A percentile compares a stretch with the other conserved stretches of the same genome.
phyloP scores from a whole-genome alignment of 2,113 vertebrate species.

The Gallinago undulata region DNA sequence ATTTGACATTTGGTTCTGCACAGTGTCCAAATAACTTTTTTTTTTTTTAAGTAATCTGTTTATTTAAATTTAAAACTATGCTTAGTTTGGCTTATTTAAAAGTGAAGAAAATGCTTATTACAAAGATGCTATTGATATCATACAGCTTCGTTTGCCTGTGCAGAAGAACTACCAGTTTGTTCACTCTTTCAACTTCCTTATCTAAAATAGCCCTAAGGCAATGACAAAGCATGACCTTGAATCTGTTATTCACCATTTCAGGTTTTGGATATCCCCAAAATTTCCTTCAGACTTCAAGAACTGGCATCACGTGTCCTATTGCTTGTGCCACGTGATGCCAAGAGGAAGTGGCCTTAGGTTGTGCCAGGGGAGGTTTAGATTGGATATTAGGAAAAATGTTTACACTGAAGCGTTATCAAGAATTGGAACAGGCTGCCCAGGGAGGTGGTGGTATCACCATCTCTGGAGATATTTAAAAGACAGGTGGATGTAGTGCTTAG shows the following conservation, averaged over 20 bases:
- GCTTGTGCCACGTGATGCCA: no score
- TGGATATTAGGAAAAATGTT: no score
- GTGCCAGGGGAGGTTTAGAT: no score
- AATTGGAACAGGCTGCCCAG: no score
- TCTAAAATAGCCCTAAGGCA: background rate
- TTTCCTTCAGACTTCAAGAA: background rate
- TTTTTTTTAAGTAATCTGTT: background rate
- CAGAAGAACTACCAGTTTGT: background rate
- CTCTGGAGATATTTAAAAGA: no score
- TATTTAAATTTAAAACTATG: background rate
- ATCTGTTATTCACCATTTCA: background rate
- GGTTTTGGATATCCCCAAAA: background rate
- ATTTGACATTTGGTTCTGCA: background rate
- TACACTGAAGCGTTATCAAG: no score
- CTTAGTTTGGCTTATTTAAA: background rate
- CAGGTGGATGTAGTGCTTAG: no score
- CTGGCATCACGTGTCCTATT: background rate
- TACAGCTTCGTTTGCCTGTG: background rate
- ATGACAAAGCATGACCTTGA: background rate
- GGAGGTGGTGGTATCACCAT: no score
- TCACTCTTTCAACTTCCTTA: slow-evolving; percentile 14
- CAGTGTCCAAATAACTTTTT: background rate
- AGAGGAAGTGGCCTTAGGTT: no score
- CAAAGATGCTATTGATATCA: background rate
- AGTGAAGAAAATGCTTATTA: background rate